Percentiles rank a stretch among this genome's conserved stretches.
phyloP scores from a whole-genome alignment of 2,113 vertebrate genomes.

The Enhydra lutris region DNA sequence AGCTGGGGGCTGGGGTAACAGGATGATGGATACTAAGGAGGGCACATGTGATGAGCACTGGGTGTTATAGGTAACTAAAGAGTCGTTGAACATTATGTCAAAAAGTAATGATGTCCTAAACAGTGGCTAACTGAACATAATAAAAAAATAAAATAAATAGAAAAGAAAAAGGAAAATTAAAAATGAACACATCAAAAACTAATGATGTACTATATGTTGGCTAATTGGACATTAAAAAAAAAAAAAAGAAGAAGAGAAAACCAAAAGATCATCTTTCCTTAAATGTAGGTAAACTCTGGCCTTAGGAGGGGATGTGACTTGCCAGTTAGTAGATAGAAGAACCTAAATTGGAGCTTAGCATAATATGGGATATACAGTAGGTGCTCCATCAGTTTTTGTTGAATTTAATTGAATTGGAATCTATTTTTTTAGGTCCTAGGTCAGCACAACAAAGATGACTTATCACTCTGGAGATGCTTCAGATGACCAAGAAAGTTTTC shows the following conservation, averaged over 20 bases:
- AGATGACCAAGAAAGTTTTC: not conserved
- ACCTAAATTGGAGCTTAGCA: not conserved
- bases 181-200: no score
- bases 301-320: not conserved
- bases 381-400: not conserved
- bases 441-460: not conserved
- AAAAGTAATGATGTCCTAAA: no score
- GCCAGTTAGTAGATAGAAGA: not conserved
- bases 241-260: not conserved
- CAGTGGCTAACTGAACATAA: not conserved
- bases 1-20: not conserved
- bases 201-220: no score
- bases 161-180: no score
- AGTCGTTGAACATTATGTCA: not conserved
- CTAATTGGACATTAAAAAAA: not conserved
- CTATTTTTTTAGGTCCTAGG: not conserved
- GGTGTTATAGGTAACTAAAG: not conserved
- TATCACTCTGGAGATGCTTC: not conserved
- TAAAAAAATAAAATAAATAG: no score
- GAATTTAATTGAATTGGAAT: not conserved
- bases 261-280: not conserved
- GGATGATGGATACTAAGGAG: not conserved
- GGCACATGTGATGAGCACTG: not conserved
- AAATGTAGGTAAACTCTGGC: not conserved
- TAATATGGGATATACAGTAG: not conserved